Evolutionary conservation across 2,797 vertebrate species (phyloP), one percentile per base, ranked within the genome.

Genomic region (Falco concolor): DNA sequence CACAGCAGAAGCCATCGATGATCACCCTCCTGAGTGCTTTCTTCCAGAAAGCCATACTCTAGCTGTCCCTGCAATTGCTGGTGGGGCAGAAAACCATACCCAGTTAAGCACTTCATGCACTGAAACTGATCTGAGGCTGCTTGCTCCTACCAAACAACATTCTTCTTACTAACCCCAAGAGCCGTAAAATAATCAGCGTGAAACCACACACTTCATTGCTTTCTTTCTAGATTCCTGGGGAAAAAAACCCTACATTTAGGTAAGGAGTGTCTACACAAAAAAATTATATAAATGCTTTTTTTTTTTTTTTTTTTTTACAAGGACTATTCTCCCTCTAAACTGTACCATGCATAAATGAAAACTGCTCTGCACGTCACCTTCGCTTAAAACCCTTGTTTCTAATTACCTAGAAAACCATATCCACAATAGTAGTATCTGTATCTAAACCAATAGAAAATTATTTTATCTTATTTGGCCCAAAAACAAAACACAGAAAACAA

Each of bases 101-200:
- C 40, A 47, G 15, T 8, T 36, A 67, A 38, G 61, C 42, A 75
- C 20, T 30, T 7, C 3, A 0, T 70, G 42, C 42, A 50, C 0
- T 32, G 40, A 54, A 75, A 82, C 57, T 52, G 27, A 84, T 44
- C 32, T 17, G 22, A 80, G 50, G 12, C 34, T 1, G 1, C 52
- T 45, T 36, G 42, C 53, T 84, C 56, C 74, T 44, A 25, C 50
- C 50, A 56, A 64, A 56, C 57, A 57, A 17, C 19, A 40, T 56
- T 52, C 45, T 69, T 68, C 64, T 80, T 30, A 38, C 20, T 49
- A 67, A 67, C 19, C 27, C 49, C 44, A 56, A 34, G 22, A 15
- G n/a, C 25, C 56, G 23, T 30, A 56, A 56, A 86, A 86, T 44
- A 64, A 50, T 47, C 40, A 72, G 30, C 16, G 47, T n/a, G 63